Evolutionary conservation across 2,797 vertebrate genomes (phyloP).

Genomic region (Crax fasciolata): DNA sequence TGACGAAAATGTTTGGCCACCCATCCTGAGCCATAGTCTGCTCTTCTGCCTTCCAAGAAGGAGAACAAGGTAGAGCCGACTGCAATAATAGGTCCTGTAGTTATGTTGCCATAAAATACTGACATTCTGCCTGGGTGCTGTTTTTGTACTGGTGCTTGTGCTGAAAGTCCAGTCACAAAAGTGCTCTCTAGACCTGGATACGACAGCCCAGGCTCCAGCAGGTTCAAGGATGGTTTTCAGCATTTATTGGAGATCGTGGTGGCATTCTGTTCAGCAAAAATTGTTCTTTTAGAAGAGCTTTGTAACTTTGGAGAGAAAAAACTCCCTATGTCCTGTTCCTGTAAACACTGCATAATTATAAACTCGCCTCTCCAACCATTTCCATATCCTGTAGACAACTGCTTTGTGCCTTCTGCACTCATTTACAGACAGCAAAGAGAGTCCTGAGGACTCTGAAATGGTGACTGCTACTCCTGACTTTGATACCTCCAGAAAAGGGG

Average conservation of each 20-base stretch:
- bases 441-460: neutral
- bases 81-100: neutral
- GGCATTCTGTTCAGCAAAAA: neutral
- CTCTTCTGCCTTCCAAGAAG: neutral
- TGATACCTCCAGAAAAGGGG: neutral
- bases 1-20: neutral
- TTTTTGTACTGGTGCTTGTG: neutral
- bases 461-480: neutral
- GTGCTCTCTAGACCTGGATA: neutral
- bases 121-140: neutral
- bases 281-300: neutral
- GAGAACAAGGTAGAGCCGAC: neutral
- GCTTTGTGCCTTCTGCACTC: neutral
- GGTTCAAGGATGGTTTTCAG: neutral
- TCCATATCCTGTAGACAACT: neutral
- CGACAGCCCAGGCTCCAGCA: neutral
- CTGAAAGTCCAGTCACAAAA: neutral
- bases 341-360: neutral
- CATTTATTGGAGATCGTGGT: neutral
- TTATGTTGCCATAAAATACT: neutral
- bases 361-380: neutral
- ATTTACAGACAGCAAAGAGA: neutral
- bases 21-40: neutral
- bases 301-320: neutral
- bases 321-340: neutral